A percentile compares a stretch with the other conserved stretches of the same genome.
Conservation (phyloP, 1,140 invertebrate species). For the Heterodera carotae region DNA sequence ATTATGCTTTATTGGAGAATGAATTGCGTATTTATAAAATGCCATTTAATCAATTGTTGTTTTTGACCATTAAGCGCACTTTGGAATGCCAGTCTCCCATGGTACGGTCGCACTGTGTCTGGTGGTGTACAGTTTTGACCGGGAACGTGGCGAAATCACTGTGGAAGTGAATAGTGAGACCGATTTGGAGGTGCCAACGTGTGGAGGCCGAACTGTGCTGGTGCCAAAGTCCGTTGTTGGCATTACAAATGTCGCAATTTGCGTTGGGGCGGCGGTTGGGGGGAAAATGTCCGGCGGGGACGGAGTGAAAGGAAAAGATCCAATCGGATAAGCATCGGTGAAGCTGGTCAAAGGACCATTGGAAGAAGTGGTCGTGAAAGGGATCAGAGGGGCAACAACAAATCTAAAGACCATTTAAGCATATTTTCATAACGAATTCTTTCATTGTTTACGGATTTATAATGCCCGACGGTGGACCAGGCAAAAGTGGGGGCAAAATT, state of each 20-base stretch:
- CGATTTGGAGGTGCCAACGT: conserved; percentile 1
- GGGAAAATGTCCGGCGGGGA: neutral
- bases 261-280: neutral
- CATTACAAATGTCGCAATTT: neutral
- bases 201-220: neutral
- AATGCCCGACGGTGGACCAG: conserved; percentile 10
- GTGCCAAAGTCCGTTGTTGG: conserved; percentile 21
- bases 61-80: neutral
- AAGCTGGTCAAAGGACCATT: neutral
- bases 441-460: conserved; percentile 13
- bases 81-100: conserved; percentile 1
- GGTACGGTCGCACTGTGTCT: conserved; percentile 8
- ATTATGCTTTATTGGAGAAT: conserved; percentile 13
- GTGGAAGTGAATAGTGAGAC: conserved; percentile 28
- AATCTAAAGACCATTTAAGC: neutral
- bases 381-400: conserved; percentile 27
- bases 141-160: conserved; percentile 1
- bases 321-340: neutral
- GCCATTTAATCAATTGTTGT: neutral
- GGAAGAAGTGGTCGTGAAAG: conserved; percentile 11
- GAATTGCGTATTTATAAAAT: neutral
- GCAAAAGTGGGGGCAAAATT: conserved; percentile 18
- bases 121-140: neutral
- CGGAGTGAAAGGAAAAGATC: neutral
- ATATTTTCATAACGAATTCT: neutral